phyloP scores from a whole-genome alignment of 2,888 invertebrate species.

The Cenopis cana region DNA sequence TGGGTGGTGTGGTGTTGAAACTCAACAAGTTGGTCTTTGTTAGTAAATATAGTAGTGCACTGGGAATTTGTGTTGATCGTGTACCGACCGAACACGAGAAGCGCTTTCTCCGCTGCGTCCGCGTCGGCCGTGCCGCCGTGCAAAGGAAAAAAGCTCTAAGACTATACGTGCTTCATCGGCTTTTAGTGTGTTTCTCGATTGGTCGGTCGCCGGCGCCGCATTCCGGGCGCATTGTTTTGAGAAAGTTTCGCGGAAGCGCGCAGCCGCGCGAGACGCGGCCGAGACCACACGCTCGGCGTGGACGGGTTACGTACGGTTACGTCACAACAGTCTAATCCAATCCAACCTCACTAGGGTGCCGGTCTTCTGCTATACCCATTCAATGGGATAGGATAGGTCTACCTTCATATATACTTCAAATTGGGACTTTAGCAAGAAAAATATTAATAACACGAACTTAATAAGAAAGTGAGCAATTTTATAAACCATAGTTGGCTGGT shows the following conservation, averaged over 20 bases:
- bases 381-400: too few relatives aligned
- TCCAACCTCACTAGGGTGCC: neutral
- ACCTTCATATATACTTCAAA: too few relatives aligned
- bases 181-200: neutral
- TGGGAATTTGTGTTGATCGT: neutral
- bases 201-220: constrained; percentile 20
- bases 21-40: neutral
- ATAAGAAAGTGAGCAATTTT: too few relatives aligned
- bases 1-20: too few relatives aligned
- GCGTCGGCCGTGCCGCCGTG: neutral
- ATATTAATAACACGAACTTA: too few relatives aligned
- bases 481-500: too few relatives aligned
- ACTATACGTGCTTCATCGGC: neutral
- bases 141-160: constrained; percentile 1
- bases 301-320: neutral
- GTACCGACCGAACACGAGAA: neutral
- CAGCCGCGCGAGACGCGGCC: neutral
- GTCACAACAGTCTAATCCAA: neutral
- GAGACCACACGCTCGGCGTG: neutral
- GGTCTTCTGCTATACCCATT: neutral
- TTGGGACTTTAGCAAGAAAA: too few relatives aligned
- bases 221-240: constrained; percentile 39
- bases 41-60: neutral
- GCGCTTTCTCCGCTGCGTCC: constrained; percentile 17
- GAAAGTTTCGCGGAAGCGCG: constrained; percentile 36